These are phyloP conservation scores for Hyaena hyaena DNA, from an alignment of 2,113 vertebrate species.

Conservation along the genomic window DNA sequence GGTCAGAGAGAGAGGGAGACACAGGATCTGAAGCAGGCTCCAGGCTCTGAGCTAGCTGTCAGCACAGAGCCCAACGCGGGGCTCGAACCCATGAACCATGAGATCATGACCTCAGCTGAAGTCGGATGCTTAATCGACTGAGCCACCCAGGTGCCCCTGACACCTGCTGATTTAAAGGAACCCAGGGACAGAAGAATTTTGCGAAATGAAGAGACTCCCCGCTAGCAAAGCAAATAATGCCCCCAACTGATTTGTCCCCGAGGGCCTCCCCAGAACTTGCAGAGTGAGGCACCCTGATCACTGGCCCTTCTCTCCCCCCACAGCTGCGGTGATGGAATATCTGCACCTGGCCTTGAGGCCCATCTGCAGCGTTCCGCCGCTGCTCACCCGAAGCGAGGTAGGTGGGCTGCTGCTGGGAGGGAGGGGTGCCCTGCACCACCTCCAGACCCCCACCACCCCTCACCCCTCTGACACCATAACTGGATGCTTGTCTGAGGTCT, in stretches of 20 bases:
- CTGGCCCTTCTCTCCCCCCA: constrained; percentile 54
- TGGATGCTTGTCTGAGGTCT: neutral
- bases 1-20: too few species aligned
- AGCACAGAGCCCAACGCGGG: too few species aligned
- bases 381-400: constrained; percentile 96
- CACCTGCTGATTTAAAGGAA: constrained; percentile 38
- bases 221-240: neutral
- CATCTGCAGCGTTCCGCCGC: constrained; percentile 88
- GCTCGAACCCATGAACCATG: too few species aligned
- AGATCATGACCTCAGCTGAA: too few species aligned
- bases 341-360: constrained; percentile 91
- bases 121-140: too few species aligned
- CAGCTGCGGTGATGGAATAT: constrained; percentile 91
- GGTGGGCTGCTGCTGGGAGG: neutral
- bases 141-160: neutral
- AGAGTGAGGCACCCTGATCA: neutral
- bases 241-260: neutral
- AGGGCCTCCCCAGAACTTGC: neutral
- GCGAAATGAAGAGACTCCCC: neutral
- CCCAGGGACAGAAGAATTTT: neutral
- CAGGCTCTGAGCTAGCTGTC: too few species aligned
- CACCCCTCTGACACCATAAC: neutral
- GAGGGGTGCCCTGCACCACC: neutral
- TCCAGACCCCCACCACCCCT: neutral
- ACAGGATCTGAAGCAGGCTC: too few species aligned